Evolutionary conservation across 1,140 invertebrate genomes (phyloP).

Genomic region (Danaus melanippus): DNA sequence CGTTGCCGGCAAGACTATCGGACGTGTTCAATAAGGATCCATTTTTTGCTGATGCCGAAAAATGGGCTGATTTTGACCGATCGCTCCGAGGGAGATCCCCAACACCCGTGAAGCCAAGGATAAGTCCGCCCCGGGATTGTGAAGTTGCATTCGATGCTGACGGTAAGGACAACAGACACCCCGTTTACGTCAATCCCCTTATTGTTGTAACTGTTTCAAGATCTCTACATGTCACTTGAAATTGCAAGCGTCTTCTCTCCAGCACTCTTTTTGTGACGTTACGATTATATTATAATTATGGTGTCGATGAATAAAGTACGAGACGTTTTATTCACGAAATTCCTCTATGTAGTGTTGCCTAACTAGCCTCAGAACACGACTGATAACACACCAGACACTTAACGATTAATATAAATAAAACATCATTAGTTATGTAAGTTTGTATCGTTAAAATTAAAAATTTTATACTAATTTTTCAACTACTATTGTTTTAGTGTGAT

Average conservation of each 20-base stretch:
- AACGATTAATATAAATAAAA: too few species aligned
- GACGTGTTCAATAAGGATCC: conserved; percentile 64
- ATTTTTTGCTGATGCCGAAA: conserved; percentile 69
- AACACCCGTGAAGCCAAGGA: conserved; percentile 78
- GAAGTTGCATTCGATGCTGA: conserved; percentile 80
- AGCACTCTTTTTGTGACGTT: conserved; percentile 16
- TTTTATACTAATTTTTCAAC: too few species aligned
- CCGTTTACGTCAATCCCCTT: conserved; percentile 51
- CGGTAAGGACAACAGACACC: conserved; percentile 72
- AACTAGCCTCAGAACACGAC: too few species aligned
- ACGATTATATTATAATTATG: conserved; percentile 7
- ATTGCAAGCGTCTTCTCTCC: conserved; percentile 20
- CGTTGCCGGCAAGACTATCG: conserved; percentile 56
- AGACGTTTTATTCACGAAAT: conserved; percentile 48
- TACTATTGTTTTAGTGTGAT: too few species aligned
- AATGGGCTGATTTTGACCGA: conserved; percentile 67
- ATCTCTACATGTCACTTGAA: conserved; percentile 10
- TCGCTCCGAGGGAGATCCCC: conserved; percentile 73
- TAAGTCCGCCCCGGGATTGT: conserved; percentile 75
- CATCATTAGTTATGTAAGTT: too few species aligned
- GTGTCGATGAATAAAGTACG: conserved; percentile 23
- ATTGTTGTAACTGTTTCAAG: conserved; percentile 19
- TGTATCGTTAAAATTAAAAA: too few species aligned
- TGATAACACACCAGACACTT: too few species aligned
- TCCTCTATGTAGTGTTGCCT: conserved; percentile 13